Base-by-base conservation (phyloP, 2,888 invertebrate species). In the Elysia crispata region DNA sequence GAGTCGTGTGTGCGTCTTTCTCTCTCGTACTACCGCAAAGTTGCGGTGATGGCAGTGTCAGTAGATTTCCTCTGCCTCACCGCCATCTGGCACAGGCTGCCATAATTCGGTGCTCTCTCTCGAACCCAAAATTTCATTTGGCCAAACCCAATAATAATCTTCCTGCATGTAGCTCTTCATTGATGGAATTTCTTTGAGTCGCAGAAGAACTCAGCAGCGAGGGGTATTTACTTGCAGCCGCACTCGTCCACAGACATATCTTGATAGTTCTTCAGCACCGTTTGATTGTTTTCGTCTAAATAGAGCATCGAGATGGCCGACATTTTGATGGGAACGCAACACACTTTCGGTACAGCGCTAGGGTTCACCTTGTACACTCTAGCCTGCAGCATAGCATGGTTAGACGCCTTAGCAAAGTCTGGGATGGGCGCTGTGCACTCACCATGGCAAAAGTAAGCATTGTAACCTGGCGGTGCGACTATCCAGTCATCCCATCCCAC, bases 401-500 rank as follows among this genome's bases (percentile, higher is more conserved):
- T 99, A 82, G 99, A 98, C 86, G 98, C 96, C 93, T 99, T 99
- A 77, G 98, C 93, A 93, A 98, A 97, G 88, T 97, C 97, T 77
- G 97, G 95, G 89, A 98, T 94, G 41, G 98, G 98, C 92, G 97
- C 98, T 73, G 96, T 96, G 92, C 99, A 99, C 91, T 97, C 96
- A 33, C 99, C 99, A 89, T 96, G 95, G 93, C 99, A 99, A 93
- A 96, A 98, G 93, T 95, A 98, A 15, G 99, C 99, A 91, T 98
- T 96, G 93, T 98, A 98, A 82, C 98, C 98, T 49, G 96, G 95
- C 41, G 98, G 98, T 70, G 98, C 98, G 72, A 98, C 97, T 90
- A 98, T 98, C 99, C 99, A 99, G 93, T 98, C 97, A 92, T 96
- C 96, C 99, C 99, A 99, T 76, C 98, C 98, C 50, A 99, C 97